A percentile compares a stretch with the other conserved stretches of the same genome.
These are phyloP conservation scores for Petrophora chlorosata DNA, from an alignment of 2,888 invertebrate species.

Conservation along the genomic window DNA sequence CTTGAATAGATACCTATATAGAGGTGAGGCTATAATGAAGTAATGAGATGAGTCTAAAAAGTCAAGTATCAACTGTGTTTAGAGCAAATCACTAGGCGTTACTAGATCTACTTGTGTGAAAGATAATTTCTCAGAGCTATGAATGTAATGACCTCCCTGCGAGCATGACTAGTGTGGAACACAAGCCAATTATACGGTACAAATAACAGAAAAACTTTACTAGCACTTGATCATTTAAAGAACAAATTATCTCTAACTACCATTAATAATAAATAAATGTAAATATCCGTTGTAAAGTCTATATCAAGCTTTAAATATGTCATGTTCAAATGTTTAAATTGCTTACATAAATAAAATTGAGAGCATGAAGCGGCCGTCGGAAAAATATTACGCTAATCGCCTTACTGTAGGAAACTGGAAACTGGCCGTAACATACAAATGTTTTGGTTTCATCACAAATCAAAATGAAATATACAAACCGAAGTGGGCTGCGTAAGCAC, in stretches of 20 bases:
- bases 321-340: conserved; percentile 32
- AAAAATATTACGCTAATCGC: conserved; percentile 63
- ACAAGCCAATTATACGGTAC: conserved; percentile 34
- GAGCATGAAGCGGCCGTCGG: conserved; percentile 40
- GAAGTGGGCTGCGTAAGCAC: conserved; percentile 69
- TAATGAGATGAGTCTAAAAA: too few species aligned
- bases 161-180: conserved; percentile 4
- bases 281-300: conserved; percentile 34
- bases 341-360: conserved; percentile 40
- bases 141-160: conserved; percentile 15
- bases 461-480: conserved; percentile 72
- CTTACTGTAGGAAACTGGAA: conserved; percentile 56
- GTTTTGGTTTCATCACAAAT: conserved; percentile 69
- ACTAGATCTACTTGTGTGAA: too few species aligned
- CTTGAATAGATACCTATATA: too few species aligned
- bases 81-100: too few species aligned
- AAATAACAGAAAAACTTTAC: conserved; percentile 52
- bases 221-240: conserved; percentile 55
- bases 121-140: conserved; percentile 1
- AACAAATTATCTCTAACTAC: conserved; percentile 58
- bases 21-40: too few species aligned
- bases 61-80: too few species aligned
- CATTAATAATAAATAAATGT: conserved; percentile 40
- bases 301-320: conserved; percentile 32
- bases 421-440: conserved; percentile 46